Evolutionary conservation across 2,797 vertebrate genomes (phyloP), one percentile per base, ranked within the genome.

Genomic region (Cephalopachus bancanus): DNA sequence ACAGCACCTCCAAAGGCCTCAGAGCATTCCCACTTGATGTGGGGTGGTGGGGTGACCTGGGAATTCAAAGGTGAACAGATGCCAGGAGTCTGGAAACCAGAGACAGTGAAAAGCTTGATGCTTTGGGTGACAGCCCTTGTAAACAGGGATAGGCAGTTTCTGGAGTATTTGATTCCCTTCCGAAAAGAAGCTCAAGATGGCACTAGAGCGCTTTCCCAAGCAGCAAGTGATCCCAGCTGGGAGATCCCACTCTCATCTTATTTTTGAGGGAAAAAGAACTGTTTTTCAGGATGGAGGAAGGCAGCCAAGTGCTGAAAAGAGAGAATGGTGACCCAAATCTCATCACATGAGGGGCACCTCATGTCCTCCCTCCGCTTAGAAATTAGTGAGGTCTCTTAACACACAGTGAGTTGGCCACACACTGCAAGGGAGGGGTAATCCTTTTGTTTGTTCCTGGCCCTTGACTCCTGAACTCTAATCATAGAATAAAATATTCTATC

Each of bases 141-240:
- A 60, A 89, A 49, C 59, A 5, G 3, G 69, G 64, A 1, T 60
- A 4, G 2, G 26, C 10, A 10, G 83, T 15, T 96, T 97, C 95
- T 89, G 22, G 96, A 89, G 15, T 65, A 15, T 95, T 91, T 69
- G 1, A 53, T 10, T 30, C n/a, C n/a, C 57, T 95, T n/a, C 85
- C 15, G 3, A 3, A 2, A 49, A 10, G 64, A 3, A 12, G 5
- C 96, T 72, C 67, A 33, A 93, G 95, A 62, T 69, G 95, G 97
- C 95, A 14, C 49, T 37, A 79, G 93, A 37, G 64, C 1, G 4
- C 96, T 92, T 60, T 72, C 89, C 16, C 44, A 30, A 33, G 33
- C 53, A 1, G 10, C 6, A 0, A 6, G 72, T 9, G 1, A 14
- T 14, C 19, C 0, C 53, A 1, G 26, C 37, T 33, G 11, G 59